Percentiles rank a stretch among this genome's conserved stretches.
These are phyloP conservation scores for Drosophila acutilabella DNA, from an alignment of 2,888 invertebrate genomes.

Conservation along the genomic window DNA sequence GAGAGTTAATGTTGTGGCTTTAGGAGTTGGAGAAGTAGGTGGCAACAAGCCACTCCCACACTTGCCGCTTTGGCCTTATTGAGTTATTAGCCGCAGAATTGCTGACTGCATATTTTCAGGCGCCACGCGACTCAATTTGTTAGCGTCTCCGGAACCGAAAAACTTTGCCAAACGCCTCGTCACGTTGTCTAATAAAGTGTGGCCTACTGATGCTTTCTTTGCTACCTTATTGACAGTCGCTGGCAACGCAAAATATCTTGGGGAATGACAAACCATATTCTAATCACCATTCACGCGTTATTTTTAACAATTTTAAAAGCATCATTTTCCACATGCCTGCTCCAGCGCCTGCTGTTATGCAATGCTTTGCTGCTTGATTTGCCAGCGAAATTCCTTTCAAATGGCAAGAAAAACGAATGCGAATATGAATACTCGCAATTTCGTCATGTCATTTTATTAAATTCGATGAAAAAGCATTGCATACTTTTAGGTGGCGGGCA, in stretches of 20 bases:
- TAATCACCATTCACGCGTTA: conserved; percentile 37
- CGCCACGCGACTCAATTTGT: conserved; percentile 62
- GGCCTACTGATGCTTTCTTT: conserved; percentile 5
- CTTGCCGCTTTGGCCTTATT: conserved; percentile 51
- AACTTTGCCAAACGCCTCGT: conserved; percentile 56
- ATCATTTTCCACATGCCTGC: conserved; percentile 80
- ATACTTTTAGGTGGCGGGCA: conserved; percentile 50
- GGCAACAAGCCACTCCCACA: not conserved
- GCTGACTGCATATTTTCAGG: conserved; percentile 45
- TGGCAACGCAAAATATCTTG: conserved; percentile 52
- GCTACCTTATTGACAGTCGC: conserved; percentile 49
- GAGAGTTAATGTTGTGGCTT: conserved; percentile 17
- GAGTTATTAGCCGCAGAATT: conserved; percentile 67
- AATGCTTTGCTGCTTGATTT: conserved; percentile 27
- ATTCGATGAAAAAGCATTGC: conserved; percentile 47
- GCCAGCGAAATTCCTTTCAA: conserved; percentile 8
- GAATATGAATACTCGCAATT: conserved; percentile 32
- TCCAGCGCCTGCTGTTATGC: conserved; percentile 28
- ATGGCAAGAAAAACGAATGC: not conserved
- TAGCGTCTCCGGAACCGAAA: conserved; percentile 25
- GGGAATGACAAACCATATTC: conserved; percentile 62
- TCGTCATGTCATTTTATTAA: conserved; percentile 57
- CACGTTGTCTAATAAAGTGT: conserved; percentile 64
- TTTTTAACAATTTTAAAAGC: conserved; percentile 63
- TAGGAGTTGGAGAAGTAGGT: not conserved